phyloP scores from a whole-genome alignment of 2,888 invertebrate genomes.

The Emesis furor region DNA sequence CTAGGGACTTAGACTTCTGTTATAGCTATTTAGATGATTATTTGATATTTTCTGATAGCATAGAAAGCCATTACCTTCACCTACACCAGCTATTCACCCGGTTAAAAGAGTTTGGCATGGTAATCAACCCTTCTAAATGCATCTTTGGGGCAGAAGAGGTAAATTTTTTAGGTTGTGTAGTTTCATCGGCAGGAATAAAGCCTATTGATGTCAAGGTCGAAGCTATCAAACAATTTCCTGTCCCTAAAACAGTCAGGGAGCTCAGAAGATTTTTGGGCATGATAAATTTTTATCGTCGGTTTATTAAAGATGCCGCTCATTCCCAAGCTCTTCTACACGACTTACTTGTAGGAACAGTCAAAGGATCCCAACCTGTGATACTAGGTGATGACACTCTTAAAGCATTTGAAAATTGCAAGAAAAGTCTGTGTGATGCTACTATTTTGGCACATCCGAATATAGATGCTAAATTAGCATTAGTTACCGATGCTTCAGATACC shows the following conservation, averaged over 20 bases:
- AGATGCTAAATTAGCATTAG: slow-evolving; percentile 75
- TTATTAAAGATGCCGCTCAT: slow-evolving; percentile 48
- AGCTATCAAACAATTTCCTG: slow-evolving; percentile 42
- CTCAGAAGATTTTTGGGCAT: slow-evolving; percentile 55
- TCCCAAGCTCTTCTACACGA: slow-evolving; percentile 38
- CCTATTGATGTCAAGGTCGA: slow-evolving; percentile 33
- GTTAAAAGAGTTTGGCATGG: slow-evolving; percentile 12
- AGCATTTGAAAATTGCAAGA: slow-evolving; percentile 76
- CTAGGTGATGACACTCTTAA: not conserved
- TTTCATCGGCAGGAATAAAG: slow-evolving; percentile 45
- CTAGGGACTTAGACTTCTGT: slow-evolving; percentile 73
- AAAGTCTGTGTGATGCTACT: slow-evolving; percentile 74
- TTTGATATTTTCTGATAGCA: slow-evolving; percentile 20
- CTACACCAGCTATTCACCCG: slow-evolving; percentile 10
- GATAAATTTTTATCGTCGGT: slow-evolving; percentile 54
- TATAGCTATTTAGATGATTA: not conserved
- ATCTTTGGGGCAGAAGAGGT: no score
- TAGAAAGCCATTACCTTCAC: not conserved
- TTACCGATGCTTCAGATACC: slow-evolving; percentile 80
- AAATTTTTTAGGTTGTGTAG: no score
- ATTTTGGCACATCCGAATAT: slow-evolving; percentile 78
- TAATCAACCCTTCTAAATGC: not conserved
- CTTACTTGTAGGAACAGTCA: slow-evolving; percentile 3
- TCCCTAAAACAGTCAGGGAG: slow-evolving; percentile 43
- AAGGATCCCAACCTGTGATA: slow-evolving; percentile 29